Conservation (phyloP, 2,888 invertebrate genomes). For the Octonoba sinensis region DNA sequence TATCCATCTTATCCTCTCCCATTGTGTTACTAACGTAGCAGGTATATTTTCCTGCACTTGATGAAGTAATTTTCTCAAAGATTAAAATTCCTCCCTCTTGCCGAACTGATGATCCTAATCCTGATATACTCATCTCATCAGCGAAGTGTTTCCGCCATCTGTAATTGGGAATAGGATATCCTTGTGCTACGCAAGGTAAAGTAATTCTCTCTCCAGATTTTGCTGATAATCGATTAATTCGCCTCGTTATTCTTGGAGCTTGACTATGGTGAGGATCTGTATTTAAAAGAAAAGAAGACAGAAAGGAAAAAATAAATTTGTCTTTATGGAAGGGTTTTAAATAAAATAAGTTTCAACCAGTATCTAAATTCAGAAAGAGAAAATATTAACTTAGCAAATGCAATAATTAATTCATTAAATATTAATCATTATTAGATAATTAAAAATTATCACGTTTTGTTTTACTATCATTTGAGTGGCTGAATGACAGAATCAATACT, state of each 20-base stretch:
- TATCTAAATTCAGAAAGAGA: too few species aligned
- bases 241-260: constrained; percentile 62
- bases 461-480: too few species aligned
- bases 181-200: constrained; percentile 79
- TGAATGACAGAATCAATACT: too few species aligned
- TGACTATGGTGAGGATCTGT: constrained; percentile 64
- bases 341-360: too few species aligned
- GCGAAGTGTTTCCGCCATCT: constrained; percentile 73
- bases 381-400: too few species aligned
- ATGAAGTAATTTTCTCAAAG: constrained; percentile 67
- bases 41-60: constrained; percentile 70
- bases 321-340: background rate
- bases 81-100: constrained; percentile 70
- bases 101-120: constrained; percentile 68
- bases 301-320: background rate
- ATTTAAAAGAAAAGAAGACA: background rate
- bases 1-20: constrained; percentile 69
- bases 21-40: constrained; percentile 71
- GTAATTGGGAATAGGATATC: constrained; percentile 80
- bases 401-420: too few species aligned
- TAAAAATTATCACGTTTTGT: too few species aligned
- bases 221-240: constrained; percentile 41
- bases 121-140: constrained; percentile 42
- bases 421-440: too few species aligned
- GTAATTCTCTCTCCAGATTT: constrained; percentile 73